Evolutionary conservation across 2,888 invertebrate genomes (phyloP).

Genomic region (Diloba caeruleocephala): DNA sequence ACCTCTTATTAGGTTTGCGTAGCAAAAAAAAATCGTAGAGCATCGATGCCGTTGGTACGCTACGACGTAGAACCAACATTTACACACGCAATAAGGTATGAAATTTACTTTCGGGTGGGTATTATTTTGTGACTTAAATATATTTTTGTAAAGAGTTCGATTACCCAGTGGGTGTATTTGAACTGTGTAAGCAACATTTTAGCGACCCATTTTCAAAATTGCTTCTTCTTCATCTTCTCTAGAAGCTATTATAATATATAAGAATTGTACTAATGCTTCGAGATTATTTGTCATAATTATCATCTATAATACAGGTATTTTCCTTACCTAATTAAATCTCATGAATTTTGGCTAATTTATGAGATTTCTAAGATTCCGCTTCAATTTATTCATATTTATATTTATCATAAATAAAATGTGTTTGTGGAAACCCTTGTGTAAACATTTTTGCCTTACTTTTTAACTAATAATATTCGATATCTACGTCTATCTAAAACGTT

Average conservation of each 20-base stretch:
- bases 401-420: no score
- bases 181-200: conserved; percentile 32
- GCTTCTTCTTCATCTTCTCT: conserved; percentile 54
- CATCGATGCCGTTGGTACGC: conserved; percentile 36
- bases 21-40: conserved; percentile 12
- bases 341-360: conserved; percentile 28
- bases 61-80: conserved; percentile 31
- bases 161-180: conserved; percentile 11
- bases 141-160: conserved; percentile 19
- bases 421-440: no score
- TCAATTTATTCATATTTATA: no score
- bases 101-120: conserved; percentile 15
- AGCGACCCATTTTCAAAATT: conserved; percentile 38
- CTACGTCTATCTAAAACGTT: conserved; percentile 19
- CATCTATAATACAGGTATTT: conserved; percentile 16
- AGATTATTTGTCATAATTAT: conserved; percentile 52
- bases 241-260: conserved; percentile 57
- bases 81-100: conserved; percentile 11
- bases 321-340: conserved; percentile 32
- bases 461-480: no score
- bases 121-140: conserved; percentile 24
- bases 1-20: conserved; percentile 13
- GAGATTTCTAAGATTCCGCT: conserved; percentile 16
- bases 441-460: no score
- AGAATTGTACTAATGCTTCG: conserved; percentile 40